Base-by-base conservation (phyloP, 1,140 invertebrate genomes). In the Ceratina calcarata region DNA sequence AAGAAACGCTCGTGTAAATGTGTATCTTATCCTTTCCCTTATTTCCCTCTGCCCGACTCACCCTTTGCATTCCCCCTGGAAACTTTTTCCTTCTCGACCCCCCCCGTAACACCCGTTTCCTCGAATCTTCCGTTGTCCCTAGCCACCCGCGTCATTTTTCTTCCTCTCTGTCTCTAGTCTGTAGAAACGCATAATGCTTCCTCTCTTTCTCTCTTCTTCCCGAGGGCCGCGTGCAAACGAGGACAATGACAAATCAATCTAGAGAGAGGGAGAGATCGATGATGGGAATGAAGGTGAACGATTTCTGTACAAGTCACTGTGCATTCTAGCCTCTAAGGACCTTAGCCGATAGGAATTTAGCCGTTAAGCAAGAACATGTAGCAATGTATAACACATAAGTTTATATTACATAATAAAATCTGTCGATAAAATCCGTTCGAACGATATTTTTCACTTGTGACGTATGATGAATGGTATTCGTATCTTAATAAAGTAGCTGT, bases 401-500 rank as follows among this genome's bases (percentile, higher is more conserved):
- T 92, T 92, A 92, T 91, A 92, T 92, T 91, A 91, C 90, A 91
- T 91, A 92, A 91, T 91, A 92, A 91, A 92, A 92, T 89, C 86
- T 91, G 88, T 89, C 85, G 83, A 90, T 88, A 91, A 91, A 88
- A 84, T 85, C 78, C 69, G 69, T 84, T 84, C 82, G 82, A 85
- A 85, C 82, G 73, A 84, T 84, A 85, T 85, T 85, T 85, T 85
- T 85, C 83, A 85, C 83, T 84, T 80, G 83, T 82, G 82, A 84
- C 82, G 82, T 85, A 84, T 84, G 82, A 67, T 24, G 77, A 75
- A 84, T 83, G 83, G 71, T 80, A 80, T 60, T 85, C 83, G 82
- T 85, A 66, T 82, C 37, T 70, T 80, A 85, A 85, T 85, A 85
- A 85, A 85, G 82, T 85, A 85, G 83, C 62, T 57, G 70, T 76